Base-by-base conservation (phyloP, 2,888 invertebrate species). In the Linyphia triangularis region DNA sequence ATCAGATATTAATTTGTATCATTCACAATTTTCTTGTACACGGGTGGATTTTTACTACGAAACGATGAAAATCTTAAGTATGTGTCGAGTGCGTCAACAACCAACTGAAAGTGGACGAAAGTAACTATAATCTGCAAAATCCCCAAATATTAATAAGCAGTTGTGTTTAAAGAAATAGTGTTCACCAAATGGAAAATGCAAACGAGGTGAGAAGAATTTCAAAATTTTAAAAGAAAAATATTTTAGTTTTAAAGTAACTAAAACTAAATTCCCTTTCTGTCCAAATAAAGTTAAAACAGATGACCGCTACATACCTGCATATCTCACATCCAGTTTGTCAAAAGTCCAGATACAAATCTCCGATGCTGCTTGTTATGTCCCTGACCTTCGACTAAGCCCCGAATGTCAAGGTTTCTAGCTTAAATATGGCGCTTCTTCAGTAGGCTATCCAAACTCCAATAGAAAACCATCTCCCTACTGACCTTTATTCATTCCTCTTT, bases 391-490 rank as follows among this genome's bases (percentile, higher is more conserved):
- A 81, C 24, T 81, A 72, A 79, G 28, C 81, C 7, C 51, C 69
- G 57, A 82, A 73, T 81, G 86, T 81, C 86, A 86, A 86, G 86
- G 81, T 75, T 63, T 75, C 70, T 43, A 6, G 65, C 65, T 86
- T 86, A 86, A 81, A 86, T 86, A 86, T 59, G 59, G 37, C 73
- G 16, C 22, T 37, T 24, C 33, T 16, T 24, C 51, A 4, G 75
- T 26, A n/a, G 59, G 78, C 37, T 7, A 59, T 24, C 43, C 26
- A 13, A 59, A 40, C 59, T 16, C 85, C 85, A 85, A 85, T 85
- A 30, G 79, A 59, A 61, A 24, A 13, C 63, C 63, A 24, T 67
- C 57, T 86, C 59, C 86, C 85, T 72, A 85, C 85, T 85, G 79
- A 85, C 85, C 85, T 63, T 85, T 63, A 85, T 85, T 85, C 65